Conservation (phyloP, 2,888 invertebrate genomes). For the Eugnorisma glareosa region DNA sequence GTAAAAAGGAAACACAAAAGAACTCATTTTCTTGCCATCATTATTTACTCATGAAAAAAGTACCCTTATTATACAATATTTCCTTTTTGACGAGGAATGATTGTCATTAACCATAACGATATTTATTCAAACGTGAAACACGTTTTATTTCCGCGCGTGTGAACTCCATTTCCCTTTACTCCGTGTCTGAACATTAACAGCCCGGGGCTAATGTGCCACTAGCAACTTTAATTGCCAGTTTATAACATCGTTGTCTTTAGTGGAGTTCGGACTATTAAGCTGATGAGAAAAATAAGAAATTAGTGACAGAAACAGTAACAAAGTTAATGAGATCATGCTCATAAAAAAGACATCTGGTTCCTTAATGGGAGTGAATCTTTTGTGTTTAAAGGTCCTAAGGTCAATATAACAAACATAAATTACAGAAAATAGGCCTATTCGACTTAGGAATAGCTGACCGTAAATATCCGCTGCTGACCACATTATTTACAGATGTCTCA, state of each 20-base stretch:
- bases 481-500: neutral
- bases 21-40: neutral
- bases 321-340: conserved; percentile 41
- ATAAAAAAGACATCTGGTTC: conserved; percentile 31
- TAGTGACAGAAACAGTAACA: conserved; percentile 20
- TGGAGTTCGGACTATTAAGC: conserved; percentile 39
- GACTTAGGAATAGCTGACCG: neutral
- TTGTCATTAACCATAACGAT: neutral
- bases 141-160: neutral
- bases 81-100: neutral
- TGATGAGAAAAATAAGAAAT: conserved; percentile 53
- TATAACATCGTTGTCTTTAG: conserved; percentile 54
- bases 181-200: conserved; percentile 38
- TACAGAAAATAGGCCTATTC: neutral
- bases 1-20: neutral
- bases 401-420: neutral
- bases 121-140: neutral
- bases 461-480: neutral
- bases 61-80: neutral
- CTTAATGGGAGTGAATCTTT: conserved; percentile 20
- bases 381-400: conserved; percentile 4
- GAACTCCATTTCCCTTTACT: conserved; percentile 27
- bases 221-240: conserved; percentile 61
- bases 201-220: conserved; percentile 52
- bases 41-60: neutral